A percentile compares a stretch with the other conserved stretches of the same genome.
These are phyloP conservation scores for Rhadinocentrus ornatus DNA, from an alignment of 2,797 vertebrate genomes.

Conservation along the genomic window DNA sequence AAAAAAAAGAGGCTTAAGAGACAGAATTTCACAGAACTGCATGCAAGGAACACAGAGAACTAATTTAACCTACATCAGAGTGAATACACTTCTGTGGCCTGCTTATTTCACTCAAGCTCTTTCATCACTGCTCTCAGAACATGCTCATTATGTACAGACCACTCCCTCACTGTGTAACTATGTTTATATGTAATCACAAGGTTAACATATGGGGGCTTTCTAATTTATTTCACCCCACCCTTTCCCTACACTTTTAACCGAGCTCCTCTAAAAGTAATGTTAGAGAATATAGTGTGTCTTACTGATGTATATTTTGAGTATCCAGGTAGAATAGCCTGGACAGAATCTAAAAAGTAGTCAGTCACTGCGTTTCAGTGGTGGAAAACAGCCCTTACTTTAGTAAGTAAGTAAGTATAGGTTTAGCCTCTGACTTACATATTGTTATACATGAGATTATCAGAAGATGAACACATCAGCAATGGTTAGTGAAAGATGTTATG, in stretches of 20 bases:
- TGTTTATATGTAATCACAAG: slow-evolving; percentile 66
- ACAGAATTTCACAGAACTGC: slow-evolving; percentile 18
- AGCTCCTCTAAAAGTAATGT: slow-evolving; percentile 28
- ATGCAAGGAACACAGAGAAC: slow-evolving; percentile 14
- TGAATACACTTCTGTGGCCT: slow-evolving; percentile 17
- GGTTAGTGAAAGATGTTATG: too few relatives aligned
- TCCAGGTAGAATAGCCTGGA: not conserved
- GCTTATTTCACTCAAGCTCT: slow-evolving; percentile 27
- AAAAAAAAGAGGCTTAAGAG: slow-evolving; percentile 3
- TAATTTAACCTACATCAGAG: slow-evolving; percentile 49
- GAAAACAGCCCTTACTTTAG: not conserved
- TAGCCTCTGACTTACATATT: not conserved
- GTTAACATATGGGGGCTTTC: slow-evolving; percentile 63
- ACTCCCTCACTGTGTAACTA: slow-evolving; percentile 56
- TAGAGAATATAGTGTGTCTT: slow-evolving; percentile 8
- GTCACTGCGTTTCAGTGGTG: too few relatives aligned
- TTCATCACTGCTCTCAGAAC: slow-evolving; percentile 47
- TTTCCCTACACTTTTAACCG: slow-evolving; percentile 20
- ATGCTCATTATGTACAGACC: slow-evolving; percentile 64
- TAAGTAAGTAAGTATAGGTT: not conserved
- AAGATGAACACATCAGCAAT: too few relatives aligned
- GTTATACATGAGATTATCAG: too few relatives aligned
- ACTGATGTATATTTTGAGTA: not conserved
- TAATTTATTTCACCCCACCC: slow-evolving; percentile 63
- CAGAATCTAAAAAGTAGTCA: not conserved